Evolutionary conservation across 2,113 vertebrate genomes (phyloP), one percentile per base, ranked within the genome.

Genomic region (Arizona elegans): DNA sequence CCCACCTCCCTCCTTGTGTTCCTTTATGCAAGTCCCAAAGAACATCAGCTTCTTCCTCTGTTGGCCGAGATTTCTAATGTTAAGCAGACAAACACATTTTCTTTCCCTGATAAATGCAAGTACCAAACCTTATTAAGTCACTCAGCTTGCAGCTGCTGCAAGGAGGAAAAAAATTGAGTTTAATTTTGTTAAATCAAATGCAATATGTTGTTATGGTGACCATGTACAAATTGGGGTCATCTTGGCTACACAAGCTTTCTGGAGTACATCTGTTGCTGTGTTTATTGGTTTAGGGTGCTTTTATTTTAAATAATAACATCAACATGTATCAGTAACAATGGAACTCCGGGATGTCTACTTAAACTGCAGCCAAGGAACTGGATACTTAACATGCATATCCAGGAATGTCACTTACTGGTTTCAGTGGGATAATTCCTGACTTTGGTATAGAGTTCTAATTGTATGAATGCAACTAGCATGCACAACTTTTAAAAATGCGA

Each of bases 161-260:
- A 26, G 8, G 47, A 54, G 19, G 15, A 53, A 26, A 55, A n/a
- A 65, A 62, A n/a, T 5, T 5, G 15, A 58, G 24, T 59, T 62
- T 91, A 58, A 58, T 59, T 86, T 91, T 2, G 17, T 85, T 85
- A 56, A 85, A 86, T 91, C 24, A 86, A 58, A 50, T 58, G 91
- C 54, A 86, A 17, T 38, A 38, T 75, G 52, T 91, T 91, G 90
- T 91, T 91, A 91, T 85, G 81, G 91, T 91, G 91, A 86, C 75
- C 38, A 6, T 50, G 29, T 91, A 50, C 24, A 58, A 24, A 86
- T 56, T 91, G 33, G 52, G 90, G 53, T 86, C 91, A 91, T 86
- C 91, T 58, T 59, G 91, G 24, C 19, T 58, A 58, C 47, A 26
- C 17, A 19, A 43, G 38, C 10, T 47, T 86, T 91, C 54, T 29